Evolutionary conservation across 2,888 invertebrate genomes (phyloP).

Genomic region (Tetanocera ferruginea): DNA sequence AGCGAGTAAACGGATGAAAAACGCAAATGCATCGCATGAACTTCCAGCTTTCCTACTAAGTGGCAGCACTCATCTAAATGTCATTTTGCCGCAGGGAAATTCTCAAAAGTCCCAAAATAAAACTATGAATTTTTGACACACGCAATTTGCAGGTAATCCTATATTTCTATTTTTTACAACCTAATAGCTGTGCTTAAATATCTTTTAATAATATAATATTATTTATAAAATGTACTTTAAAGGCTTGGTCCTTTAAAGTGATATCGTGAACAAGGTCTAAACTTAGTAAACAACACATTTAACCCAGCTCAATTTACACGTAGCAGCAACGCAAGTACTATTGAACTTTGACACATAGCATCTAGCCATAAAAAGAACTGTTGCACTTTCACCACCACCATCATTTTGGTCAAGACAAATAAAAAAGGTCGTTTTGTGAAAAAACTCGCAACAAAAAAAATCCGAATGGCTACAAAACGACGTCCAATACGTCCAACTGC

Average conservation of each 20-base stretch:
- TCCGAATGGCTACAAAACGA: conserved; percentile 69
- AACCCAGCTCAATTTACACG: background rate
- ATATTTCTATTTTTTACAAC: conserved; percentile 21
- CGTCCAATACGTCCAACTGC: conserved; percentile 64
- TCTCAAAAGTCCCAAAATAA: conserved; percentile 21
- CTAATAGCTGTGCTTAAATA: background rate
- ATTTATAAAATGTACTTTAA: background rate
- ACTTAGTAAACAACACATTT: background rate
- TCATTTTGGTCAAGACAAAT: conserved; percentile 29
- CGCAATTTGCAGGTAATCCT: conserved; percentile 2
- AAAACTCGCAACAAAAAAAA: background rate
- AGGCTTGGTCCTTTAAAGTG: background rate
- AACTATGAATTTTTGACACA: conserved; percentile 4
- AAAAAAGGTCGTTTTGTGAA: background rate
- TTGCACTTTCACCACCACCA: conserved; percentile 28
- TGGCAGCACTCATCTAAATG: background rate
- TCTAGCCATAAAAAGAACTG: background rate
- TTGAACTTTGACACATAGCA: conserved; percentile 49
- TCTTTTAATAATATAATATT: background rate
- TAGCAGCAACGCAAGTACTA: background rate
- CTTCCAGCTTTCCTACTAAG: no score
- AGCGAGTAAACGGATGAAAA: no score
- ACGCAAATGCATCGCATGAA: no score
- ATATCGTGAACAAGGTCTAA: background rate
- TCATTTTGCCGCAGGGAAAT: background rate